These are phyloP conservation scores for Caracal caracal DNA, from an alignment of 2,113 vertebrate species.

Conservation along the genomic window DNA sequence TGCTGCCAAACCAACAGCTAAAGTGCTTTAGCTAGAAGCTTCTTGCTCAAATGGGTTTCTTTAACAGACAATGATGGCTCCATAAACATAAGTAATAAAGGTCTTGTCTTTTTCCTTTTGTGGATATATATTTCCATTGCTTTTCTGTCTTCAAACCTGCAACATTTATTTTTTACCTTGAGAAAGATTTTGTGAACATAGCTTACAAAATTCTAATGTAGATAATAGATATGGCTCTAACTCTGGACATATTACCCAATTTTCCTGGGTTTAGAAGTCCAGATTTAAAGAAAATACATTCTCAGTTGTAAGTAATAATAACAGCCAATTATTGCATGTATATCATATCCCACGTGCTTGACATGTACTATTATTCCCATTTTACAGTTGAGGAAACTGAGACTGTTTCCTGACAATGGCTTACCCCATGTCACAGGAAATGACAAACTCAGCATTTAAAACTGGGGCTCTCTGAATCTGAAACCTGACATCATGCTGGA, in stretches of 20 bases:
- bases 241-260: not conserved
- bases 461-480: not conserved
- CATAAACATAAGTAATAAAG: not conserved
- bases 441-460: not conserved
- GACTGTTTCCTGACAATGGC: not conserved
- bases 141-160: not conserved
- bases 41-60: constrained; percentile 10
- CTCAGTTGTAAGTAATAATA: not conserved
- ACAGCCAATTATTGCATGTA: not conserved
- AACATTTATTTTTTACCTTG: not conserved
- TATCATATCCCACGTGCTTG: not conserved
- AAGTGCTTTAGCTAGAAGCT: constrained; percentile 50
- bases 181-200: not conserved
- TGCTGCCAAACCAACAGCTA: constrained; percentile 55
- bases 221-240: not conserved
- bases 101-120: not conserved
- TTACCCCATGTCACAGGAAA: not conserved
- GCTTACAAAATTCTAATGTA: constrained; percentile 25
- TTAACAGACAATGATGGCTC: constrained; percentile 23
- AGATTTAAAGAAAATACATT: not conserved
- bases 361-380: not conserved
- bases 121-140: not conserved
- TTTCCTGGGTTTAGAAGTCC: not conserved
- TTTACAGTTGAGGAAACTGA: not conserved
- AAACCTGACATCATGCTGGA: not conserved